Percentiles rank a stretch among this genome's conserved stretches.
Evolutionary conservation across 2,888 invertebrate species (phyloP).

Genomic region (Chrysodeixis includens): DNA sequence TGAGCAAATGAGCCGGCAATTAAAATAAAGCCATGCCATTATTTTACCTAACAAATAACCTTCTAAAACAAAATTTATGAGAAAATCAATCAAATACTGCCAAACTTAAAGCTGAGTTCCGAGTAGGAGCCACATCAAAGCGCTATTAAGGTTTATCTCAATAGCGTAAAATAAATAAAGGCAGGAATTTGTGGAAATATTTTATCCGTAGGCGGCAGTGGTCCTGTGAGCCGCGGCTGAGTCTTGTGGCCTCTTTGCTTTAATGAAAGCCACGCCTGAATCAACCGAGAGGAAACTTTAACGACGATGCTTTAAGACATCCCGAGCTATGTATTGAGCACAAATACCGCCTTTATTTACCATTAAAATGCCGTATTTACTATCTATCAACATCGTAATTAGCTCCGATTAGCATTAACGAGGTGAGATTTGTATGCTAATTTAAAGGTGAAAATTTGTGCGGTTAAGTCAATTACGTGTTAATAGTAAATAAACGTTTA

Average conservation of each 20-base stretch:
- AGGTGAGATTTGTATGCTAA: constrained; percentile 33
- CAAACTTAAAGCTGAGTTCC: constrained; percentile 80
- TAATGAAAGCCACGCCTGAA: constrained; percentile 82
- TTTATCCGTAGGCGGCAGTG: constrained; percentile 78
- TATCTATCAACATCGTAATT: constrained; percentile 30
- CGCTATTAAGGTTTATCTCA: constrained; percentile 86
- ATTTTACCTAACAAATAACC: constrained; percentile 67
- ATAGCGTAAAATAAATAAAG: constrained; percentile 87
- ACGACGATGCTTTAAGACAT: constrained; percentile 75
- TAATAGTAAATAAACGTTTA: constrained; percentile 65
- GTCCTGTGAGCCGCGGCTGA: constrained; percentile 71
- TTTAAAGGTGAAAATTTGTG: constrained; percentile 27
- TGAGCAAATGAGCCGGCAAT: constrained; percentile 59
- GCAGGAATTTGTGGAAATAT: constrained; percentile 85
- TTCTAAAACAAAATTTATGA: constrained; percentile 69
- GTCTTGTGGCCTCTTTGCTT: constrained; percentile 83
- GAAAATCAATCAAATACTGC: constrained; percentile 84
- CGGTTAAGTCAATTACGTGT: constrained; percentile 37
- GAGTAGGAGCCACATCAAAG: constrained; percentile 85
- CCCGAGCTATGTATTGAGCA: constrained; percentile 52
- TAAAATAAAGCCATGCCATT: constrained; percentile 61
- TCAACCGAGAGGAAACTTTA: constrained; percentile 78
- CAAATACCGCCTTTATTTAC: constrained; percentile 69
- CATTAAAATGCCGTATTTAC: constrained; percentile 21
- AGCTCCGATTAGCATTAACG: constrained; percentile 32